Evolutionary conservation across 2,888 invertebrate species (phyloP).

Genomic region (Bellardia bayeri): DNA sequence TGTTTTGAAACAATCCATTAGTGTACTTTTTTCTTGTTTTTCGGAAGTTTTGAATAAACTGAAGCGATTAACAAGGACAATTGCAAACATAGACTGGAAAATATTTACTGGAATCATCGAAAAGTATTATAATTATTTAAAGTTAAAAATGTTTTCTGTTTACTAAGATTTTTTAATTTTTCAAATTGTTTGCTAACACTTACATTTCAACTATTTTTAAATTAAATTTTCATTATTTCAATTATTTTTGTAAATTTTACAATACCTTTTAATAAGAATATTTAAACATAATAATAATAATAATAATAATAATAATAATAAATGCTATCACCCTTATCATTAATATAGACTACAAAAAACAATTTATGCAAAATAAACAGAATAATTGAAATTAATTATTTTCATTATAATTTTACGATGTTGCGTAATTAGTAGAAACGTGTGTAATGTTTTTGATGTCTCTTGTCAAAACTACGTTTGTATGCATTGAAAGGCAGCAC

Average conservation of each 20-base stretch:
- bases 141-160: not conserved
- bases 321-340: not conserved
- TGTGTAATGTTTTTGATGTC: constrained; percentile 56
- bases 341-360: constrained; percentile 47
- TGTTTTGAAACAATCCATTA: too few species aligned
- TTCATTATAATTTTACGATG: constrained; percentile 55
- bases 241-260: constrained; percentile 4
- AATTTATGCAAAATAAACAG: constrained; percentile 52
- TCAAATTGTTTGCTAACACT: too few species aligned
- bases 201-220: not conserved
- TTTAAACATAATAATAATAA: not conserved
- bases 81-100: too few species aligned
- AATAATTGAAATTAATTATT: constrained; percentile 71
- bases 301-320: too few species aligned
- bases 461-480: constrained; percentile 51
- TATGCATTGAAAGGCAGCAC: not conserved
- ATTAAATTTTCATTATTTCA: not conserved
- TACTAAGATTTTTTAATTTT: too few species aligned
- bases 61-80: too few species aligned
- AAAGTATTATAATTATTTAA: too few species aligned
- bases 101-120: too few species aligned
- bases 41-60: too few species aligned
- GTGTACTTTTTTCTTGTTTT: too few species aligned
- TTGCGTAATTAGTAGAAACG: constrained; percentile 62
- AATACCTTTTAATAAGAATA: constrained; percentile 3